These are phyloP conservation scores for Chromis chromis DNA, from an alignment of 2,797 vertebrate genomes.

Conservation along the genomic window DNA sequence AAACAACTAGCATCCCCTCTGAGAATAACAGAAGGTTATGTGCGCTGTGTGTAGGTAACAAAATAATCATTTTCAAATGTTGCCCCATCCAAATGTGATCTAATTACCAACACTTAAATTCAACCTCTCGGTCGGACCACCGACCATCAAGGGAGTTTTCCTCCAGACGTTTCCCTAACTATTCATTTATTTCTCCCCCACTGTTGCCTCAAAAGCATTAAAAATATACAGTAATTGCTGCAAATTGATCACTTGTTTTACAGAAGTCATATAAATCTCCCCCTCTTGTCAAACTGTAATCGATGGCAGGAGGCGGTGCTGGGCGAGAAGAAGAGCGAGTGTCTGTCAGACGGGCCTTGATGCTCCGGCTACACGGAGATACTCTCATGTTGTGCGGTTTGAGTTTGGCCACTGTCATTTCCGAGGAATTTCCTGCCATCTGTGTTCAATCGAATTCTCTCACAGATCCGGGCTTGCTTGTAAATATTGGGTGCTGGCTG, in stretches of 20 bases:
- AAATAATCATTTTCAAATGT: conserved; percentile 85
- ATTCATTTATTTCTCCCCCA: conserved; percentile 82
- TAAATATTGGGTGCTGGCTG: conserved; percentile 93
- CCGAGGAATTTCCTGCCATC: conserved; percentile 99
- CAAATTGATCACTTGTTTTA: conserved; percentile 93
- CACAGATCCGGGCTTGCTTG: conserved; percentile 93
- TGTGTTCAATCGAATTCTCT: conserved; percentile 95
- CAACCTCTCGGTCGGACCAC: conserved; percentile 74
- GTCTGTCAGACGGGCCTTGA: conserved; percentile 85
- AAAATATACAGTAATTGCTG: conserved; percentile 87
- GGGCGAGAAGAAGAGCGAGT: conserved; percentile 83
- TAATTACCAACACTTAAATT: conserved; percentile 81
- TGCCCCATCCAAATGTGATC: conserved; percentile 79
- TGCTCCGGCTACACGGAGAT: conserved; percentile 86
- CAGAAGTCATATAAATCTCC: conserved; percentile 91
- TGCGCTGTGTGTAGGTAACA: conserved; percentile 76
- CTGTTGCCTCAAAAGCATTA: conserved; percentile 62
- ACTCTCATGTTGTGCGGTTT: conserved; percentile 93
- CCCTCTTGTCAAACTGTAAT: conserved; percentile 86
- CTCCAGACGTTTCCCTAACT: conserved; percentile 68
- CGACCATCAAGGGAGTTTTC: conserved; percentile 68
- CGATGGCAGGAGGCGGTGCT: conserved; percentile 83
- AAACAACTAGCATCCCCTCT: conserved; percentile 80
- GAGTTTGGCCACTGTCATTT: conserved; percentile 96
- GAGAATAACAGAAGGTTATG: conserved; percentile 76